Conservation (phyloP, 2,113 vertebrate genomes). For the Glaucomys volans region DNA sequence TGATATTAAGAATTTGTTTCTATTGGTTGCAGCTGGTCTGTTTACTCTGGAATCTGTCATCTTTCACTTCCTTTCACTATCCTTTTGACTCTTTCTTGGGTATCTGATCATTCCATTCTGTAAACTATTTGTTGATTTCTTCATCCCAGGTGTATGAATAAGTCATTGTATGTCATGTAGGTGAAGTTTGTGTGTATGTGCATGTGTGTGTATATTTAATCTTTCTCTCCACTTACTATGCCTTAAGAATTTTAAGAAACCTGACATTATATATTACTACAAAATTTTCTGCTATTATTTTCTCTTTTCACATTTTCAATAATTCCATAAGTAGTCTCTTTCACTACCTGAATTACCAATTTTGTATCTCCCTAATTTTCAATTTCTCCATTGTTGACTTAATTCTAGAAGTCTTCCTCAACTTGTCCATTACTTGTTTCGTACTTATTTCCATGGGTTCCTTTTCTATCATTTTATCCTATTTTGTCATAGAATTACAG, state of each 20-base stretch:
- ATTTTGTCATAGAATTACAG: background rate
- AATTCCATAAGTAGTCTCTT: background rate
- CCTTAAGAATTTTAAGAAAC: background rate
- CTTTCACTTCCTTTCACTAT: background rate
- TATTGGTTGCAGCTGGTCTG: background rate
- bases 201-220: background rate
- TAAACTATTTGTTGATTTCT: background rate
- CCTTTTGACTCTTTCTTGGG: background rate
- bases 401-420: background rate
- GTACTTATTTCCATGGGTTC: background rate
- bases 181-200: background rate
- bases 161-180: background rate
- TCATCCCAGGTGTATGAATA: background rate
- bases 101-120: background rate
- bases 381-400: background rate
- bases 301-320: background rate
- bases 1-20: background rate
- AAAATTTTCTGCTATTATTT: background rate
- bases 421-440: background rate
- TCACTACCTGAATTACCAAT: background rate
- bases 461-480: background rate
- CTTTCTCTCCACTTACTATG: background rate
- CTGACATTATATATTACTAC: background rate
- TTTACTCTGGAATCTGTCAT: background rate
- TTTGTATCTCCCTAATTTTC: background rate